Evolutionary conservation across 2,888 invertebrate species (phyloP), one percentile per base, ranked within the genome.

Genomic region (Temnothorax unifasciatus): DNA sequence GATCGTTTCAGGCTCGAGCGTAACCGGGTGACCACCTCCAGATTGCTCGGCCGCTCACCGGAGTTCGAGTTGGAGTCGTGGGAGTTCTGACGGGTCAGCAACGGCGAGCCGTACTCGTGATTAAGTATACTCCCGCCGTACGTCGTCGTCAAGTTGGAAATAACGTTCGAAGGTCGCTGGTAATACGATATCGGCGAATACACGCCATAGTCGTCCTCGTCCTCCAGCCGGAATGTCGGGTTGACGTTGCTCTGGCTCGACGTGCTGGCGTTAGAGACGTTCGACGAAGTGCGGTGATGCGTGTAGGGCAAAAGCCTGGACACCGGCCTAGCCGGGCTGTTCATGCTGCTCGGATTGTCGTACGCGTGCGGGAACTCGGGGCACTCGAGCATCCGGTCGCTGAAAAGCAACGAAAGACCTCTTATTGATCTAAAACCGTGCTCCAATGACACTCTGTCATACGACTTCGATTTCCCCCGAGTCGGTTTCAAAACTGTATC

Each of bases 1-100:
- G 97, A 97, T 93, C 97, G 96, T 93, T 98, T 97, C 76, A 98
- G 95, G 92, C 98, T 98, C 1, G 98, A 98, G 9, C 98, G 96
- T 50, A 98, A 93, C 91, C 97, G 97, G 0, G 97, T 96, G 0
- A 95, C 96, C n/a, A 97, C 96, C 25, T 97, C 97, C 59, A 97
- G 94, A 75, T 97, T 96, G 44, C 96, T 96, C 11, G 97, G 97
- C 84, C 97, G 94, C 89, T 96, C 96, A 29, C 91, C 88, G 3
- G 93, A 92, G 73, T 92, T 93, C 21, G 94, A 92, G 82, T 92
- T 93, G 11, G 95, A 95, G 50, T 96, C 96, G 82, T 95, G 95
- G 0, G 95, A 95, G 91, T 95, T 96, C 89, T 96, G 95, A 54
- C 95, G 93, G 4, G 95, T 90, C 29, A 94, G 79, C 77, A 94